Conservation (phyloP, 1,140 invertebrate genomes). For the Drosophila cardini region DNA sequence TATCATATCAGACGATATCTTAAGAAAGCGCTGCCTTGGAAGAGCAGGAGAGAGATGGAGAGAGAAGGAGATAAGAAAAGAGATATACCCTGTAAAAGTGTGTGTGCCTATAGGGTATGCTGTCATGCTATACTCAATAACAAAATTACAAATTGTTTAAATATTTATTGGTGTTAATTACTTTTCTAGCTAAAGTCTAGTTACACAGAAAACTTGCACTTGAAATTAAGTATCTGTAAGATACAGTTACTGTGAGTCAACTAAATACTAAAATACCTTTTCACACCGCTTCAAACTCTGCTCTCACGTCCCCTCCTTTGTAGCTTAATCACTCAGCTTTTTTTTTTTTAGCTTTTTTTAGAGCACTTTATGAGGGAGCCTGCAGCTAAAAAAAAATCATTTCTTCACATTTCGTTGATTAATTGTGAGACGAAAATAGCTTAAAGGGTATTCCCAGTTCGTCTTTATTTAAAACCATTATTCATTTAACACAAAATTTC, state of each 20-base stretch:
- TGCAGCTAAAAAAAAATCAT: background rate
- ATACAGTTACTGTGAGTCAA: too few species aligned
- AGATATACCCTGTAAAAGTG: too few species aligned
- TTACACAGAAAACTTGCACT: too few species aligned
- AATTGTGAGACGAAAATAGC: background rate
- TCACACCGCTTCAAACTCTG: background rate
- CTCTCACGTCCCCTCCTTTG: background rate
- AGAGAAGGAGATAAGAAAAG: too few species aligned
- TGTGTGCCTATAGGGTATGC: too few species aligned
- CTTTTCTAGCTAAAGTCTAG: too few species aligned
- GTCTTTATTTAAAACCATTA: background rate
- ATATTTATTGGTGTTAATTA: too few species aligned
- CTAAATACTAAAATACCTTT: background rate
- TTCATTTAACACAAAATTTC: slow-evolving; percentile 17
- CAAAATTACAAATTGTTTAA: too few species aligned
- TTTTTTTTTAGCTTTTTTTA: background rate
- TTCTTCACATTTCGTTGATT: background rate
- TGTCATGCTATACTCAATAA: too few species aligned
- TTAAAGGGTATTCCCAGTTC: slow-evolving; percentile 1
- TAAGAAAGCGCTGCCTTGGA: slow-evolving; percentile 42
- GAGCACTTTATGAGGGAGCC: background rate
- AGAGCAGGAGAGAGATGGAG: background rate
- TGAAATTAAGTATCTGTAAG: too few species aligned
- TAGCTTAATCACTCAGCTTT: background rate
- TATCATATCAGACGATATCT: slow-evolving; percentile 6